Evolutionary conservation across 2,797 vertebrate species (phyloP).

Genomic region (Pteronotus mesoamericanus): DNA sequence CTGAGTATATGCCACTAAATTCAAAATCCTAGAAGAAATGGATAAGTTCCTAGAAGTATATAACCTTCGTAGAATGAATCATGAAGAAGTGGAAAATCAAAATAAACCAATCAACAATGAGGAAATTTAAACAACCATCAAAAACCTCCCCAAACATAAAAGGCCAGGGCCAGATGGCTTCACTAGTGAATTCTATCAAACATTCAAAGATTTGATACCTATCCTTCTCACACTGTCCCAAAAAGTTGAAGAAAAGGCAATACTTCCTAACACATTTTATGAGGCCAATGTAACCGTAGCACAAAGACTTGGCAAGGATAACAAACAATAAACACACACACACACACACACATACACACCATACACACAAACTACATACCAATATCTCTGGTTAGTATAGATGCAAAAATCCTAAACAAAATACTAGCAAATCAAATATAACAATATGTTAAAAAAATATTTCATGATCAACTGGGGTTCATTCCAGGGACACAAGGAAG

Average conservation of each 20-base stretch:
- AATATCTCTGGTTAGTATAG: neutral
- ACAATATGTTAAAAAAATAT: neutral
- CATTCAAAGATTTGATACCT: neutral
- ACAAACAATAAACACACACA: neutral
- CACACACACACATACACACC: neutral
- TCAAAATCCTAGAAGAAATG: neutral
- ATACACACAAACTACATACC: neutral
- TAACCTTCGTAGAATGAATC: neutral
- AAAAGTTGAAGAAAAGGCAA: neutral
- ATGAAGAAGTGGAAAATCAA: neutral
- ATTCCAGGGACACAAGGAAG: neutral
- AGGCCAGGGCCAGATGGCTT: neutral
- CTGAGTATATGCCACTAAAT: neutral
- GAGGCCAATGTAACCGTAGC: neutral
- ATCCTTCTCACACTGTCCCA: neutral
- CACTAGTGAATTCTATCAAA: neutral
- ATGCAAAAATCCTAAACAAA: neutral
- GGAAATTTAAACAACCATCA: neutral
- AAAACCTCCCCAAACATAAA: neutral
- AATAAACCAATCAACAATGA: neutral
- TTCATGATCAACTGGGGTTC: neutral
- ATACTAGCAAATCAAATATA: neutral
- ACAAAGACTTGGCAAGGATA: neutral
- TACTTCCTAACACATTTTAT: neutral
- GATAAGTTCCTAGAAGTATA: neutral